Conservation (phyloP, 1,140 invertebrate genomes). For the Trichogramma pretiosum region DNA sequence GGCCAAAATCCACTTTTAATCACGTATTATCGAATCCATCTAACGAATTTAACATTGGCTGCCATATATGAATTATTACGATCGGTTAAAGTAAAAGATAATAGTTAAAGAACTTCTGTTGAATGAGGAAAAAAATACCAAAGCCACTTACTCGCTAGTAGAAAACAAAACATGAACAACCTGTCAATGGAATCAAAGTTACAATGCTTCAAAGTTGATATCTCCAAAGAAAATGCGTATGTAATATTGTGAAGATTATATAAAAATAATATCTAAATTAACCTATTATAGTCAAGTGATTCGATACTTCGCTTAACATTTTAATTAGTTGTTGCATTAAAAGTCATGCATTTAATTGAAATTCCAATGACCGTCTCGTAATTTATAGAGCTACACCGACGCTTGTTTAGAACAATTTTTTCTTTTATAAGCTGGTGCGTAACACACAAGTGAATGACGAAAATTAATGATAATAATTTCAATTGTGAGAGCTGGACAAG, state of each 20-base stretch:
- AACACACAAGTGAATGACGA: constrained; percentile 27
- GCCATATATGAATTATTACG: constrained; percentile 4
- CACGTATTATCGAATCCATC: constrained; percentile 7
- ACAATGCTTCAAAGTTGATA: no score
- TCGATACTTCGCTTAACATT: constrained; percentile 3
- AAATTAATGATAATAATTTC: constrained; percentile 16
- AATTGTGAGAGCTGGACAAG: no score
- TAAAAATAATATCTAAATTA: constrained; percentile 13
- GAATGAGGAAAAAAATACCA: constrained; percentile 12
- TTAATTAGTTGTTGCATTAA: constrained; percentile 14
- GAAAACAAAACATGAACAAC: no score
- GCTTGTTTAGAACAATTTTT: constrained; percentile 22
- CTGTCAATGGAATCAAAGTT: constrained; percentile 6
- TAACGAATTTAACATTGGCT: background rate
- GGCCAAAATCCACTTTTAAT: constrained; percentile 10
- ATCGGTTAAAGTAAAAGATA: constrained; percentile 8
- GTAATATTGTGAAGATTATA: no score
- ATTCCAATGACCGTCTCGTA: constrained; percentile 20
- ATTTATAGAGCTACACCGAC: constrained; percentile 17
- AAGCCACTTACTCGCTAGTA: constrained; percentile 9
- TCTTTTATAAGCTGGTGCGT: constrained; percentile 22
- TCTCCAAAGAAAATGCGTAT: no score
- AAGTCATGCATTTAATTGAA: constrained; percentile 24
- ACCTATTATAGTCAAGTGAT: constrained; percentile 8
- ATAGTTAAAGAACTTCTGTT: constrained; percentile 7